A percentile compares a stretch with the other conserved stretches of the same genome.
Conservation (phyloP, 2,888 invertebrate genomes). For the Chrysolina haemoptera region DNA sequence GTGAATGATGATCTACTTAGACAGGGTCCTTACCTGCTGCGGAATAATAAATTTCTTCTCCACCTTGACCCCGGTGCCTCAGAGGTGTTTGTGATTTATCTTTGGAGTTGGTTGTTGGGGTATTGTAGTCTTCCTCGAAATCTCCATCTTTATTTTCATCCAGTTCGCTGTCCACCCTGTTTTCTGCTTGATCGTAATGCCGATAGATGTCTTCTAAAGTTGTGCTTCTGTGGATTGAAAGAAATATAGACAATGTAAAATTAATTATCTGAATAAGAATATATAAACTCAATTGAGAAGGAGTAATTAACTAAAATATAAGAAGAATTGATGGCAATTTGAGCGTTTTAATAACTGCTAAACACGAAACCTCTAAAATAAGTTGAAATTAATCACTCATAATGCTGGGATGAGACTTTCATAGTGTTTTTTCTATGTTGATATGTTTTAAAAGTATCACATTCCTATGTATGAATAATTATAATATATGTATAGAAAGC, state of each 20-base stretch:
- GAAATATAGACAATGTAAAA: neutral
- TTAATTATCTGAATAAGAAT: neutral
- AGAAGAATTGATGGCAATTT: no score
- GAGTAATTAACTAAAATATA: neutral
- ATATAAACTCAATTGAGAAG: neutral
- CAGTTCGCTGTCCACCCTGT: constrained; percentile 57
- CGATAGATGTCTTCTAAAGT: constrained; percentile 80
- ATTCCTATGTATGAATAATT: no score
- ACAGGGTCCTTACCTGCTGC: constrained; percentile 32
- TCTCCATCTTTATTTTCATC: constrained; percentile 67
- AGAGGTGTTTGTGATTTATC: constrained; percentile 32
- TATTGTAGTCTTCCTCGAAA: constrained; percentile 71
- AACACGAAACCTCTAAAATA: no score
- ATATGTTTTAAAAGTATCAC: no score
- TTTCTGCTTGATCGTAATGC: constrained; percentile 72
- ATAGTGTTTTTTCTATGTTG: no score
- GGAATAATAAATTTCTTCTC: constrained; percentile 44
- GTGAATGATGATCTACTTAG: no score
- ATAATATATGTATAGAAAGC: no score
- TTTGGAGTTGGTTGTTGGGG: constrained; percentile 71
- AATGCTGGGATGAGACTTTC: neutral
- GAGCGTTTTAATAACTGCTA: no score
- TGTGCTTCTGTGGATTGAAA: constrained; percentile 73
- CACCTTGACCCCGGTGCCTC: constrained; percentile 48
- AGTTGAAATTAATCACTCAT: neutral